phyloP scores from a whole-genome alignment of 2,888 invertebrate genomes.

The Aplocera efformata region DNA sequence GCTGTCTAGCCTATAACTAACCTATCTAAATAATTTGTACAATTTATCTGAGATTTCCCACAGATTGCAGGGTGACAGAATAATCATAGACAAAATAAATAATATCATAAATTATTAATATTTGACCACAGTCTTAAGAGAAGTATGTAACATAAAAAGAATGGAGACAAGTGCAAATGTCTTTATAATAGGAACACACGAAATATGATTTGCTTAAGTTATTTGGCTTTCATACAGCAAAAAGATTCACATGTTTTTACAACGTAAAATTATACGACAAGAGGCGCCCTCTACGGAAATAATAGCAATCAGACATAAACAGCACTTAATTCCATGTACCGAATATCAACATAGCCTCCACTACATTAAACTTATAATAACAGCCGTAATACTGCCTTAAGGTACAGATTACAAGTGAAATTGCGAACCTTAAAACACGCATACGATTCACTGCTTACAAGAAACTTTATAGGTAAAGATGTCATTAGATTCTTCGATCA shows the following conservation, averaged over 20 bases:
- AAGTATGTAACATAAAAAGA: slow-evolving; percentile 59
- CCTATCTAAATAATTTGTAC: slow-evolving; percentile 76
- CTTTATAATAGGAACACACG: slow-evolving; percentile 71
- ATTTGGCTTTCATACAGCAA: slow-evolving; percentile 60
- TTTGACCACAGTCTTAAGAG: slow-evolving; percentile 72
- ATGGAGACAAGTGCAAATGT: slow-evolving; percentile 59
- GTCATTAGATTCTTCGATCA: slow-evolving; percentile 44
- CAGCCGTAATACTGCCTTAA: slow-evolving; percentile 66
- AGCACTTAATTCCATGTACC: slow-evolving; percentile 45
- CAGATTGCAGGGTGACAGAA: slow-evolving; percentile 60
- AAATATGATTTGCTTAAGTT: slow-evolving; percentile 44
- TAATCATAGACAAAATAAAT: slow-evolving; percentile 68
- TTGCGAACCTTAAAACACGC: slow-evolving; percentile 55
- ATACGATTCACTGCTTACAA: slow-evolving; percentile 46
- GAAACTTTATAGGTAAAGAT: slow-evolving; percentile 66
- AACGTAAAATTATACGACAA: slow-evolving; percentile 34
- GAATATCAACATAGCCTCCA: slow-evolving; percentile 60
- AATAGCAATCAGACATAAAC: slow-evolving; percentile 14
- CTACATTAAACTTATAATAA: slow-evolving; percentile 59
- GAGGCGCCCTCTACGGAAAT: slow-evolving; percentile 48
- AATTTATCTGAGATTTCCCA: slow-evolving; percentile 63
- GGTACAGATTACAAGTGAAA: slow-evolving; percentile 48
- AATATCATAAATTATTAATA: slow-evolving; percentile 74
- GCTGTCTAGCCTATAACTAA: slow-evolving; percentile 58
- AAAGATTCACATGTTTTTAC: slow-evolving; percentile 39